Evolutionary conservation across 1,140 invertebrate species (phyloP).

Genomic region (Hesperophylax magnus): DNA sequence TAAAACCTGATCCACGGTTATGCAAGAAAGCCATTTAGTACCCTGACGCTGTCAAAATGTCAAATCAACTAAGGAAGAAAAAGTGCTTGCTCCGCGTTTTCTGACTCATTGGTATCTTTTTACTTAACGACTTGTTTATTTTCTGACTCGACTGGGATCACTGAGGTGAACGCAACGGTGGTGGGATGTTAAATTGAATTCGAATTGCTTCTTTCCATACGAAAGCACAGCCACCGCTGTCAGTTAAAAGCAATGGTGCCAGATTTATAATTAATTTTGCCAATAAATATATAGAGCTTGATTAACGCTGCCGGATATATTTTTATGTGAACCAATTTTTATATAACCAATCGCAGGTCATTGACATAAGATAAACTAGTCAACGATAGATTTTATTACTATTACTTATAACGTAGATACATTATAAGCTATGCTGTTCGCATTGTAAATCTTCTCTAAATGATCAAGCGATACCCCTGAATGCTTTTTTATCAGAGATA

Average conservation of each 20-base stretch:
- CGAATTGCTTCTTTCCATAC: conserved; percentile 54
- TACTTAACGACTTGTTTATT: conserved; percentile 2
- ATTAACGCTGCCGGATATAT: conserved; percentile 29
- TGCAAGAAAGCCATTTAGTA: conserved; percentile 2
- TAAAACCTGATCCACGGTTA: conserved; percentile 22
- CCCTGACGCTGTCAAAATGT: conserved; percentile 1
- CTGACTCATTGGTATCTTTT: neutral
- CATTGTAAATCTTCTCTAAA: too few species aligned
- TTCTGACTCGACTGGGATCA: neutral
- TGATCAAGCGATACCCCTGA: too few species aligned
- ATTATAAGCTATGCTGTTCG: too few species aligned
- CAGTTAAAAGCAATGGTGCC: conserved; percentile 29
- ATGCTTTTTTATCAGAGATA: too few species aligned
- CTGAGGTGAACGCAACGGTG: conserved; percentile 44
- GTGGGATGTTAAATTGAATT: conserved; percentile 54
- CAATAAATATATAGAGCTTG: conserved; percentile 13
- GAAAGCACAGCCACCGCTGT: conserved; percentile 41
- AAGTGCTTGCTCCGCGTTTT: neutral
- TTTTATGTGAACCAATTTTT: neutral
- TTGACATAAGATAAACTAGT: neutral
- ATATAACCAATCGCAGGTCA: conserved; percentile 1
- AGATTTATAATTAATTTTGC: conserved; percentile 38
- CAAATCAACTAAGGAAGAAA: neutral
- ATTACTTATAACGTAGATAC: too few species aligned
- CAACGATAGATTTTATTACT: neutral